Percentiles rank a stretch among this genome's conserved stretches.
Conservation (phyloP, 2,113 vertebrate genomes). For the Psophia crepitans region DNA sequence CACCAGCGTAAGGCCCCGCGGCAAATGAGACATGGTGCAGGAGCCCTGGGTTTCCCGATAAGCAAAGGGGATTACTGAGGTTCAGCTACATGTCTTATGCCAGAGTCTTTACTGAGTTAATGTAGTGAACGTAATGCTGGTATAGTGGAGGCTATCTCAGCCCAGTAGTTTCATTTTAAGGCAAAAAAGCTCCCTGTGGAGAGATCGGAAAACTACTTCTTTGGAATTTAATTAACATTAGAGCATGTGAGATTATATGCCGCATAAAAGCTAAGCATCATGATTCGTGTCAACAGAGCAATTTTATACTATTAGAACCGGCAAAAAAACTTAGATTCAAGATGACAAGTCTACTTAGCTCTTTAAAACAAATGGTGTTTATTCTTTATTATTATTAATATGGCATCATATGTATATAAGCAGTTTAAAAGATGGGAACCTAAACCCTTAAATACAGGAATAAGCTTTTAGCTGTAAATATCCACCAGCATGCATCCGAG, state of each 20-base stretch:
- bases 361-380: neutral
- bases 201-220: conserved; percentile 51
- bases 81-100: conserved; percentile 6
- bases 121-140: conserved; percentile 63
- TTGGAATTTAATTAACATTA: conserved; percentile 59
- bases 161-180: conserved; percentile 54
- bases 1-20: neutral
- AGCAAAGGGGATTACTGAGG: conserved; percentile 47
- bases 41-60: conserved; percentile 23
- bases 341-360: neutral
- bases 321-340: neutral
- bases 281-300: neutral
- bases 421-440: neutral
- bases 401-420: neutral
- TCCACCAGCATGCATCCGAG: neutral
- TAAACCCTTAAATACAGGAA: neutral
- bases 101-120: conserved; percentile 64
- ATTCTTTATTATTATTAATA: neutral
- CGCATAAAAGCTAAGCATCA: conserved; percentile 12
- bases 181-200: conserved; percentile 53
- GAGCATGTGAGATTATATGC: conserved; percentile 34
- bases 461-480: neutral
- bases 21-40: neutral
- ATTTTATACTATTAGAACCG: neutral
- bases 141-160: conserved; percentile 53